Evolutionary conservation across 2,888 invertebrate species (phyloP).

Genomic region (Lycocerus yunnanus): DNA sequence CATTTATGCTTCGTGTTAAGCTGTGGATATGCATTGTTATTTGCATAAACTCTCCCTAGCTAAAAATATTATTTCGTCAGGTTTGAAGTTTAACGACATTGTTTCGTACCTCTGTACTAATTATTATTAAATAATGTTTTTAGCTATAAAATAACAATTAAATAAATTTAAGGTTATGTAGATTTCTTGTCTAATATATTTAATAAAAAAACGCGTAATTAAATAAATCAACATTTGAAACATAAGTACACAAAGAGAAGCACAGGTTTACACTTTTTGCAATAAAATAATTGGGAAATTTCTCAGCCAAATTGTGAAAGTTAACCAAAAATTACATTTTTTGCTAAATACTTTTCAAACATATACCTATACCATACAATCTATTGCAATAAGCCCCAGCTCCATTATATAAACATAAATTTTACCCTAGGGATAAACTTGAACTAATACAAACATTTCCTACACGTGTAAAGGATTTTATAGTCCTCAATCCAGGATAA

Average conservation of each 20-base stretch:
- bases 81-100: too few species aligned
- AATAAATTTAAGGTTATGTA: too few species aligned
- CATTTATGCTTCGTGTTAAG: too few species aligned
- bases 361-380: background rate
- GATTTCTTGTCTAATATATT: too few species aligned
- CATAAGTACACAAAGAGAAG: background rate
- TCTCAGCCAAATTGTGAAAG: background rate
- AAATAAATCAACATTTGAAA: background rate
- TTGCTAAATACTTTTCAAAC: background rate
- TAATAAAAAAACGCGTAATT: too few species aligned
- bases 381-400: background rate
- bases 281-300: background rate
- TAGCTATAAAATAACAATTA: too few species aligned
- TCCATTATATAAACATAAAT: constrained; percentile 8
- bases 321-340: background rate
- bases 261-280: background rate
- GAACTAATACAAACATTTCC: constrained; percentile 6
- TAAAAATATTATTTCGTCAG: too few species aligned
- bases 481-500: constrained; percentile 4
- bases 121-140: too few species aligned
- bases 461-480: constrained; percentile 2
- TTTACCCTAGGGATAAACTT: constrained; percentile 7
- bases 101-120: too few species aligned
- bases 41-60: too few species aligned
- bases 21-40: too few species aligned